phyloP scores from a whole-genome alignment of 1,140 invertebrate genomes.

The Pristionchus pacificus region DNA sequence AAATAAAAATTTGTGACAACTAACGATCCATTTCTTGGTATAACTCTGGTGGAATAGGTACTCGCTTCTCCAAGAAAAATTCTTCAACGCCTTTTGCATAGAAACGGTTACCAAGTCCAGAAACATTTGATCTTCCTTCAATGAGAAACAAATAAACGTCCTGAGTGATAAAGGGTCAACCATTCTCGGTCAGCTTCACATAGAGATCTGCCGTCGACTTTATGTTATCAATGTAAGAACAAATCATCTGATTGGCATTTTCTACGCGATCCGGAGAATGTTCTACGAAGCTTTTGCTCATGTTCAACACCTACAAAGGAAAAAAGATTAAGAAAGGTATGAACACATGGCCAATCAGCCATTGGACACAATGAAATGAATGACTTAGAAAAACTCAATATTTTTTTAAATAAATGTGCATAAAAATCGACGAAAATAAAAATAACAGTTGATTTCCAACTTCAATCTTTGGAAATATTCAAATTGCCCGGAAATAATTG shows the following conservation, averaged over 20 bases:
- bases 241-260: neutral
- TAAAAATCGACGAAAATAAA: too few species aligned
- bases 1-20: conserved; percentile 18
- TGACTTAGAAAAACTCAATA: too few species aligned
- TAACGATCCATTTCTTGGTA: conserved; percentile 43
- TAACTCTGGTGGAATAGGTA: conserved; percentile 44
- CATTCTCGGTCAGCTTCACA: neutral
- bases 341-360: too few species aligned
- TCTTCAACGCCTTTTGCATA: conserved; percentile 22
- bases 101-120: conserved; percentile 23
- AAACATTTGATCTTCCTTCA: conserved; percentile 15
- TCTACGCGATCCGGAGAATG: neutral
- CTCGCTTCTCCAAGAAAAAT: conserved; percentile 6
- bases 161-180: neutral
- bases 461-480: too few species aligned
- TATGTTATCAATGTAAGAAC: neutral
- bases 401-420: too few species aligned
- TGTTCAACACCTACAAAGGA: too few species aligned
- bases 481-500: too few species aligned
- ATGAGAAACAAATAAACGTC: neutral
- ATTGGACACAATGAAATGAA: too few species aligned
- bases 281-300: neutral
- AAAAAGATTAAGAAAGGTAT: too few species aligned
- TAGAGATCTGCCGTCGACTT: neutral
- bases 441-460: too few species aligned